Evolutionary conservation across 1,140 invertebrate species (phyloP), one percentile per base, ranked within the genome.

Genomic region (Archivesica marissinica): DNA sequence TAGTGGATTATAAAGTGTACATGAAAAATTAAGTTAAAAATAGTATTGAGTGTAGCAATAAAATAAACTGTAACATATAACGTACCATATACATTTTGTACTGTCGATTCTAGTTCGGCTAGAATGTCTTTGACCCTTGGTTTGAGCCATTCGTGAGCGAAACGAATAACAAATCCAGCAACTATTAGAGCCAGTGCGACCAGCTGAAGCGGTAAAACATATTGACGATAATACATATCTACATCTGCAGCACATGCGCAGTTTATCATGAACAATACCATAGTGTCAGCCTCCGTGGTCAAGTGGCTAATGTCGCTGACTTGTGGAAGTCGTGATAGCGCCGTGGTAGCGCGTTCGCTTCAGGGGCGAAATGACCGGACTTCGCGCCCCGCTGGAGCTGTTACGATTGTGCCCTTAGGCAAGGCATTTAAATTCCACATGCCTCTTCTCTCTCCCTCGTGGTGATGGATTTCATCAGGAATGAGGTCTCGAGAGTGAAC

Each of bases 21-120:
- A n/a, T n/a, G n/a, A n/a, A n/a, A n/a, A n/a, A n/a, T n/a, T n/a
- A n/a, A n/a, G n/a, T n/a, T n/a, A n/a, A n/a, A n/a, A n/a, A n/a
- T n/a, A n/a, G n/a, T n/a, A n/a, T n/a, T n/a, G n/a, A n/a, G n/a
- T n/a, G n/a, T n/a, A n/a, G n/a, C n/a, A n/a, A n/a, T n/a, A n/a
- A n/a, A n/a, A n/a, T n/a, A n/a, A n/a, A n/a, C n/a, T n/a, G n/a
- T n/a, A n/a, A n/a, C n/a, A n/a, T n/a, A n/a, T n/a, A n/a, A n/a
- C n/a, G n/a, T 68, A 68, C 64, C 64, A 68, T 68, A 68, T 68
- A n/a, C 39, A 25, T 11, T 44, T 47, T 68, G 38, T 41, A 68
- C 64, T 2, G 38, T 68, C 4, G 38, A 23, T 23, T 68, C 38
- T 41, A 68, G 41, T 23, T 68, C 30, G 64, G 25, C 15, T 11